Evolutionary conservation across 2,888 invertebrate genomes (phyloP), one percentile per base, ranked within the genome.

Genomic region (Embidobia sp.): DNA sequence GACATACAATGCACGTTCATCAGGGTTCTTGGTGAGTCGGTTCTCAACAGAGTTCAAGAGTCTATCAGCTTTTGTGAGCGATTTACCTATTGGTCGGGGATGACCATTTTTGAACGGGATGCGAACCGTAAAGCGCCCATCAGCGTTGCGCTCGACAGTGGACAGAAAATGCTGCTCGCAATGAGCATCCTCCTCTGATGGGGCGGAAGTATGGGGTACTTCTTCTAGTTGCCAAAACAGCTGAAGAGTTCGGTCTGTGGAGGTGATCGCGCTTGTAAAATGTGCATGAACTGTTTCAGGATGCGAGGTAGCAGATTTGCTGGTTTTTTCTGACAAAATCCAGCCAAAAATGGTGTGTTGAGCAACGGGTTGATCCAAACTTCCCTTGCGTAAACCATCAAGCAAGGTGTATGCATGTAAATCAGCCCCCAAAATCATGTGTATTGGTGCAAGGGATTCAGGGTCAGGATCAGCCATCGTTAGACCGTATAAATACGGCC

Each of bases 281-380:
- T 51, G 19, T 3, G 10, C 0, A 0, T 19, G 22, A 1, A 10
- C 11, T 11, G 1, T n/a, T 6, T 0, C 15, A 5, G 29, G 29
- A 2, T 6, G 2, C 7, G 3, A 5, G 2, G 2, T 29, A 1
- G 8, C 0, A 3, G 3, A 0, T 2, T 15, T 2, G 3, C 33
- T 5, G 5, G 29, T 40, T 1, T n/a, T 0, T 8, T 53, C 66
- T 0, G 53, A 66, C 4, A 51, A n/a, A n/a, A 64, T n/a, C 63
- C 49, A 64, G 0, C 63, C 63, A n/a, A 64, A 64, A 0, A 51
- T 29, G 8, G 66, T 66, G 3, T 66, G 29, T 13, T 66, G 44
- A 0, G 66, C 66, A 0, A 66, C 35, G 0, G 66, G 53, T 6
- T 55, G 26, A 6, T 26, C 44, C 1, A 11, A 1, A 0, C 5